Evolutionary conservation across 2,113 vertebrate genomes (phyloP), one percentile per base, ranked within the genome.

Genomic region (Gallinago undulata): DNA sequence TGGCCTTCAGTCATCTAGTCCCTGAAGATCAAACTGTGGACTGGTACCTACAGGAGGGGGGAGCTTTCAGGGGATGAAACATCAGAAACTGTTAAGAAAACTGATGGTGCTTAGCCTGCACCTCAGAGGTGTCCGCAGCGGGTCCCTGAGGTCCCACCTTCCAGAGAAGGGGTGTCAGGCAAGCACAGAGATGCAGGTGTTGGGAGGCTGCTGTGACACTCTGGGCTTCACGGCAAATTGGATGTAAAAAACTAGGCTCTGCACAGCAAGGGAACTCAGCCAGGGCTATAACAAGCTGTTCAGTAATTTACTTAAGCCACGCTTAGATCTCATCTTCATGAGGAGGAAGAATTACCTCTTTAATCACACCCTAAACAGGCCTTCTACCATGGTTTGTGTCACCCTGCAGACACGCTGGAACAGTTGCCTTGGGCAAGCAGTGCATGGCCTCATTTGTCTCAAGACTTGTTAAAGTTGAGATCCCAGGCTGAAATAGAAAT

Each of bases 271-370:
- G 90, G 94, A 94, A 77, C 63, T 22, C 48, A 72, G 95, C 86
- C 96, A 97, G 83, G 77, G 77, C 84, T 96, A 62, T 94, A 97
- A 94, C 73, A 35, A 92, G 92, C 86, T 77, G 60, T 83, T 64
- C 90, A 48, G 77, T 92, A 93, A 95, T 93, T 93, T 90, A 84
- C 83, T 93, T 95, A 97, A 96, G 94, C 80, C 83, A 94, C 45
- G 1, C 88, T 93, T 89, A 76, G 79, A 92, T 93, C 95, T 96
- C 88, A 78, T 95, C 73, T 96, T 76, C 83, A 87, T 5, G 0
- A 66, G 69, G 66, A 95, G 45, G 60, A 68, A 93, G 92, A 96
- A 91, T 94, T 92, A 87, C 77, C 88, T 92, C 89, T 94, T 94
- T 91, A 96, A 97, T 96, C 90, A 78, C 73, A 93, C 89, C 57